Base-by-base conservation (phyloP, 1,140 invertebrate genomes). In the Tetraneura akinire region DNA sequence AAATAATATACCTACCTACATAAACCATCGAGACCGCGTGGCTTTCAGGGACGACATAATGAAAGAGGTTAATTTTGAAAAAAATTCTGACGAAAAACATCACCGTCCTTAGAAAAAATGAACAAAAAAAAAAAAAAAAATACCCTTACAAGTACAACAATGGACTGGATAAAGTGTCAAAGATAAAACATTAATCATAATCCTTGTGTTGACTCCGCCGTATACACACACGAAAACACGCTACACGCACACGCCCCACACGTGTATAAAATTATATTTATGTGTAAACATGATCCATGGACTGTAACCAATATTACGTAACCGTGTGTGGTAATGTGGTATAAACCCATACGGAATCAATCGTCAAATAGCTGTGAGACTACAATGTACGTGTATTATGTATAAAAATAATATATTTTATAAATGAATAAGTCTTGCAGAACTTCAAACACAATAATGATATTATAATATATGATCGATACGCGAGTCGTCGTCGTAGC, bases 131-230 rank as follows among this genome's bases (percentile, higher is more conserved):
- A n/a, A 32, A 62, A 62, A 62, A 4, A 37, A 37, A 37, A 37
- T 37, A 37, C 32, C 14, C 26, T 23, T 62, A 57, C 53, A 10
- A 5, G 9, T 10, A 37, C 32, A 62, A 62, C 60, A 62, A 62
- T 62, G 16, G 29, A 18, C 26, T 26, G 14, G 64, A 42, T 47
- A 68, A 68, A 68, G 42, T 47, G 64, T 47, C 64, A 68, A 68
- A 68, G 64, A 68, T 68, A 42, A 42, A 47, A 45, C 37, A 68
- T 68, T 45, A 68, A 68, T 68, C 64, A 68, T 68, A 45, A 8
- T 18, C 37, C 32, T 42, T 11, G 49, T 53, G n/a, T n/a, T n/a
- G n/a, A n/a, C n/a, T n/a, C 49, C 10, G 13, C 10, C 2, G n/a
- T 3, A 37, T 37, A 37, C 8, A 8, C 29, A 68, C 21, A 37